Base-by-base conservation (phyloP, 2,113 vertebrate genomes). In the Heterocephalus glaber region DNA sequence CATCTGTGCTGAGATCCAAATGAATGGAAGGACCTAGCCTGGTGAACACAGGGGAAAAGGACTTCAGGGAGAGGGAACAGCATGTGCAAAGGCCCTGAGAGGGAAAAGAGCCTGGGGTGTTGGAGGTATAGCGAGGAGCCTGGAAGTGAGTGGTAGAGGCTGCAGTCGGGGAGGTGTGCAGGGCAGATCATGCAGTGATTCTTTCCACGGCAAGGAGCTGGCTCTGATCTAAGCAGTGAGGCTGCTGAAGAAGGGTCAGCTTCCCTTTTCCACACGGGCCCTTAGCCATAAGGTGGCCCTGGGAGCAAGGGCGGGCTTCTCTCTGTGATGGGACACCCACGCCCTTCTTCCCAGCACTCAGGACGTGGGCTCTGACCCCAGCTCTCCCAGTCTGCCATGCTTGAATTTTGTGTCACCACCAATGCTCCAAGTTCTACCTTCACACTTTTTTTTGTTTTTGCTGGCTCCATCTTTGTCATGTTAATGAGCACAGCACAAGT, bases 31-130 rank as follows among this genome's bases (percentile, higher is more conserved):
- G 56, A 35, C 1, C 13, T 5, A 47, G 24, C 47, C 11, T 19
- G 0, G 0, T 19, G 89, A 4, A 33, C n/a, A 3, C 11, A 28
- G 60, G 0, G 35, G 2, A 1, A 56, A 22, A 20, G 30, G 38
- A 16, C 65, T 8, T 24, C 49, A 16, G 41, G 28, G 14, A 19
- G 5, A 28, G 22, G 41, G 20, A 68, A 19, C 0, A 56, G 80
- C 7, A 3, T 77, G 35, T 66, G 89, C 86, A 30, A 74, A 84
- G 77, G 47, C 35, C 41, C 86, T 63, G 70, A 7, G 86, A 17
- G 38, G 10, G 28, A 38, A 52, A 35, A 2, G 77, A 81, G 35
- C 33, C 70, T 13, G 52, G 58, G 76, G 26, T 49, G n/a, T 11
- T 4, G 24, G 26, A 60, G 26, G 68, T 65, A 68, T 26, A 47